Conservation (phyloP, 2,888 invertebrate genomes). For the Syritta pipiens region DNA sequence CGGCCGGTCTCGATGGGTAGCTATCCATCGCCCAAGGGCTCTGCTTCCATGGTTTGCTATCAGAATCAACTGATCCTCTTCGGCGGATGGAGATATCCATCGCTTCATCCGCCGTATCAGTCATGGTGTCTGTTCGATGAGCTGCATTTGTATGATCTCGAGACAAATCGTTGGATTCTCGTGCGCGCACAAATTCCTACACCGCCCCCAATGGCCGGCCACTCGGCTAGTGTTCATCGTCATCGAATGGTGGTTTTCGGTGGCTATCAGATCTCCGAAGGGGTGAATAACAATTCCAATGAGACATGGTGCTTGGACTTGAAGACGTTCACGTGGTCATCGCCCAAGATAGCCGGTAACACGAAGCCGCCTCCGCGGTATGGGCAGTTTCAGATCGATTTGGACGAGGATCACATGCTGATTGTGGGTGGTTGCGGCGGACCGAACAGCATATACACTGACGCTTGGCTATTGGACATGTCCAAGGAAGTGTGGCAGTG, state of each 20-base stretch:
- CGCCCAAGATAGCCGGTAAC: constrained; percentile 83
- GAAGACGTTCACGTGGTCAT: constrained; percentile 87
- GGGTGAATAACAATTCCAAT: constrained; percentile 83
- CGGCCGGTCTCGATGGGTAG: constrained; percentile 87
- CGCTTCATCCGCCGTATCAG: constrained; percentile 90
- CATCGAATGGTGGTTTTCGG: constrained; percentile 92
- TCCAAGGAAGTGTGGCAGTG: constrained; percentile 86
- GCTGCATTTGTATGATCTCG: constrained; percentile 91
- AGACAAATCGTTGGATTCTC: constrained; percentile 87
- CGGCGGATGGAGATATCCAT: constrained; percentile 97
- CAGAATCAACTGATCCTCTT: constrained; percentile 91
- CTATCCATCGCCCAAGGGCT: constrained; percentile 97
- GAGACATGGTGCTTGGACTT: constrained; percentile 94
- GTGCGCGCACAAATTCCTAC: constrained; percentile 71
- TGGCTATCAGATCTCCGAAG: constrained; percentile 82
- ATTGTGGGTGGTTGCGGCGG: constrained; percentile 94
- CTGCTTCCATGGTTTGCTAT: constrained; percentile 94
- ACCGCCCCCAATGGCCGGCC: constrained; percentile 87
- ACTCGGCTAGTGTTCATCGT: constrained; percentile 92
- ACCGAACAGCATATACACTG: constrained; percentile 90
- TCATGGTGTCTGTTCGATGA: constrained; percentile 94
- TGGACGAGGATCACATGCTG: constrained; percentile 89
- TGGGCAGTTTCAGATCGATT: constrained; percentile 93
- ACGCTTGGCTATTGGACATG: constrained; percentile 94
- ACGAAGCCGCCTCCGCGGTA: constrained; percentile 90